Evolutionary conservation across 2,113 vertebrate genomes (phyloP), one percentile per base, ranked within the genome.

Genomic region (Anhinga anhinga): DNA sequence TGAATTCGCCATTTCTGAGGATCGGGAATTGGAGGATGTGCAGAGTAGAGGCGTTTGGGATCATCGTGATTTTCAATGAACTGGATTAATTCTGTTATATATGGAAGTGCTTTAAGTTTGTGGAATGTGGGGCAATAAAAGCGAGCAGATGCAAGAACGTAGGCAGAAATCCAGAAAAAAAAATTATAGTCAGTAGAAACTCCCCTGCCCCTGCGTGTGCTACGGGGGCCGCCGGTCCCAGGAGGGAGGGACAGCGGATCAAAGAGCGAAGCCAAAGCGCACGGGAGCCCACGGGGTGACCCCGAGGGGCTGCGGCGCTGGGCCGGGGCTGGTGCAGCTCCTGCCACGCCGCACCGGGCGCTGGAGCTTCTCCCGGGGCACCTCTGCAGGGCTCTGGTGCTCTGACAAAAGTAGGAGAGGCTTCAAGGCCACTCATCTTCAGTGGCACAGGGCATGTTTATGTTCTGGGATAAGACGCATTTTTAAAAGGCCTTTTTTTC

Each of bases 201-300:
- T 34, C 21, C 34, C 9, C 36, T 30, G 61, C 16, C 58, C n/a
- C 62, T 26, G 0, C 38, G 3, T 0, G 0, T 16, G 52, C 79
- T 49, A 1, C 0, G 4, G 56, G 25, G 20, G 47, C 45, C 2
- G 6, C 5, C 0, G 2, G n/a, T 20, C 13, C 67, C 1, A 1
- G 47, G 17, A 44, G 23, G 26, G 20, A 22, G 32, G 32, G 72
- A 23, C 69, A 71, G 20, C 1, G 16, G 44, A 56, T 25, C 6
- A n/a, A 21, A 66, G 29, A 49, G 11, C 2, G 13, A 40, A 82
- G 6, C 20, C 49, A 32, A 78, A 47, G 13, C 1, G 2, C 5
- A 2, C 2, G 13, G 40, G 55, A 80, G 19, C 53, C 59, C 59
- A 3, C 1, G 8, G 50, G 44, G n/a, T 47, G 65, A 44, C 18